A percentile compares a stretch with the other conserved stretches of the same genome.
phyloP scores from a whole-genome alignment of 2,888 invertebrate species.

The Nycteola revayana region DNA sequence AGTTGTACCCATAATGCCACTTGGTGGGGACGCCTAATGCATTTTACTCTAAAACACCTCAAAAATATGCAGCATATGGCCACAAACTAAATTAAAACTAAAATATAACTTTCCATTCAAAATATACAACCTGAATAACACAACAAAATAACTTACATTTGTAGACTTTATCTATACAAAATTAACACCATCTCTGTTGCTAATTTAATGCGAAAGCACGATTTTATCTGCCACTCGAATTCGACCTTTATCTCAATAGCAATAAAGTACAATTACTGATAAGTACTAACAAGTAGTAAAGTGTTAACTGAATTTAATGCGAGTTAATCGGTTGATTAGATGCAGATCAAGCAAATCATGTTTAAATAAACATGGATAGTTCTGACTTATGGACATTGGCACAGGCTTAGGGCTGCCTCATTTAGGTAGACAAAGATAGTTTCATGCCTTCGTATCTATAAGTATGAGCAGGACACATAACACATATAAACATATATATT shows the following conservation, averaged over 20 bases:
- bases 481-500: too few species aligned
- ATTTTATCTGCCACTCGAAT: background rate
- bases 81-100: too few species aligned
- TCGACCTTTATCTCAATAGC: background rate
- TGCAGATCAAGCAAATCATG: conserved; percentile 46
- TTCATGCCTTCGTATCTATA: conserved; percentile 12
- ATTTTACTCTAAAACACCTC: too few species aligned
- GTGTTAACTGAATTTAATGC: conserved; percentile 24
- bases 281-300: conserved; percentile 4
- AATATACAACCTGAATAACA: conserved; percentile 20
- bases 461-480: too few species aligned
- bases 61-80: too few species aligned
- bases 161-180: conserved; percentile 28
- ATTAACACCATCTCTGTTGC: conserved; percentile 24
- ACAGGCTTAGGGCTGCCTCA: too few species aligned
- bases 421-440: conserved; percentile 33
- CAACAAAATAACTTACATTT: conserved; percentile 22
- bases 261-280: conserved; percentile 1
- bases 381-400: too few species aligned
- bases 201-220: conserved; percentile 10
- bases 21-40: too few species aligned
- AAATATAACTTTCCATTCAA: conserved; percentile 6
- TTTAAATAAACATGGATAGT: conserved; percentile 39
- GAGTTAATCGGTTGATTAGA: conserved; percentile 39
- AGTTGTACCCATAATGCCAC: too few species aligned